phyloP scores from a whole-genome alignment of 2,797 vertebrate genomes.

The Podarcis lilfordi region DNA sequence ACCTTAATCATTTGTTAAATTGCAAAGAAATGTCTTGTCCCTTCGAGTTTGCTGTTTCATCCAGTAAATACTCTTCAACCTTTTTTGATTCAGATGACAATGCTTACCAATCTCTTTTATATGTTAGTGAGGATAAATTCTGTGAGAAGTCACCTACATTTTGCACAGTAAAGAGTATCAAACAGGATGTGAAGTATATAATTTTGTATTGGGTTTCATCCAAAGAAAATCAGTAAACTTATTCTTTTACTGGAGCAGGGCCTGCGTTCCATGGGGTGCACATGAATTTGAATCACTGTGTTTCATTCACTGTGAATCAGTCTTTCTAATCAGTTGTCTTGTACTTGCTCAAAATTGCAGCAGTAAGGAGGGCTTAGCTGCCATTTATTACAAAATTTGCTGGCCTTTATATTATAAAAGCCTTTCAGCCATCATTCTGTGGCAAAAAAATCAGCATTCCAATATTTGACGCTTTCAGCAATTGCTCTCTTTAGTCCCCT shows the following conservation, averaged over 20 bases:
- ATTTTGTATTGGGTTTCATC: not conserved
- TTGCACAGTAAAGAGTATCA: not conserved
- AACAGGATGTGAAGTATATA: not conserved
- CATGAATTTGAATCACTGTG: not conserved
- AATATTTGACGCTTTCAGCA: not conserved
- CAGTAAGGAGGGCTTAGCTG: not conserved
- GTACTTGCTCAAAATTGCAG: not conserved
- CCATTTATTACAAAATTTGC: not conserved
- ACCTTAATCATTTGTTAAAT: not conserved
- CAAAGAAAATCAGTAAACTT: constrained; percentile 3
- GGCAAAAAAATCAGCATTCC: not conserved
- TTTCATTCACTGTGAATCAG: not conserved
- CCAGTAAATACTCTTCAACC: not conserved
- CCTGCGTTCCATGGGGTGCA: not conserved
- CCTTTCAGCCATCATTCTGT: not conserved
- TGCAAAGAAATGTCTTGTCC: not conserved
- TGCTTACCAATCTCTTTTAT: not conserved
- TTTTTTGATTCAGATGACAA: not conserved
- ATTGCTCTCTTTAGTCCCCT: not conserved
- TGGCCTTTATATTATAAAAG: not conserved
- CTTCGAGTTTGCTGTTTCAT: not conserved
- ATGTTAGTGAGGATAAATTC: not conserved
- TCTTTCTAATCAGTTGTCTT: not conserved
- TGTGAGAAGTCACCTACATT: not conserved
- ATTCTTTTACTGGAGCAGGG: not conserved